A percentile compares a stretch with the other conserved stretches of the same genome.
Evolutionary conservation across 2,797 vertebrate genomes (phyloP).

Genomic region (Pristis pectinata): DNA sequence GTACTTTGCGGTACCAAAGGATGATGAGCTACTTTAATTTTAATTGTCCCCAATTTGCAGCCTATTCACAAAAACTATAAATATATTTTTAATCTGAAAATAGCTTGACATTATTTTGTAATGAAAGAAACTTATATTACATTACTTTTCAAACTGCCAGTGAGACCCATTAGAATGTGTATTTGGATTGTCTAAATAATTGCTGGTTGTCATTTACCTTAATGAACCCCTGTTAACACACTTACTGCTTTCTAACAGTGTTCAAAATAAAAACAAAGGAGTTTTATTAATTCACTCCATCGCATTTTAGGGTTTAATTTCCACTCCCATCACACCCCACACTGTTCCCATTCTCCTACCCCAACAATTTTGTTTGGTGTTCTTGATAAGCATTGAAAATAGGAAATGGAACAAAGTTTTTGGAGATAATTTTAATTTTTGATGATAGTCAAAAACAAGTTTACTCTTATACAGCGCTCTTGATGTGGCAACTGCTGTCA

Average conservation of each 20-base stretch:
- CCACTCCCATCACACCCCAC: neutral
- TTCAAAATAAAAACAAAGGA: neutral
- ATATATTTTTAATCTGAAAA: slow-evolving; percentile 17
- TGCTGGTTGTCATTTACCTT: slow-evolving; percentile 9
- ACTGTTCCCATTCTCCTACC: neutral
- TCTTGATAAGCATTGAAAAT: neutral
- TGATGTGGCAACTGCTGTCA: neutral
- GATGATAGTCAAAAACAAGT: neutral
- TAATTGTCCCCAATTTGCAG: neutral
- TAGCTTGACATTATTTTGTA: slow-evolving; percentile 14
- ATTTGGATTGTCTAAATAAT: neutral
- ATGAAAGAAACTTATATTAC: slow-evolving; percentile 3
- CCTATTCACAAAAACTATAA: neutral
- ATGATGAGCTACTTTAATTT: neutral
- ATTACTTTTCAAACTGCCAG: neutral
- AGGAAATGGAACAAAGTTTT: neutral
- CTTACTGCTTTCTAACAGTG: neutral
- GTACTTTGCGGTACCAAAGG: no score
- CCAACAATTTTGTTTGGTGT: neutral
- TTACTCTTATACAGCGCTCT: neutral
- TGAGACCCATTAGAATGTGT: neutral
- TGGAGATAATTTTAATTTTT: neutral
- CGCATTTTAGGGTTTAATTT: neutral
- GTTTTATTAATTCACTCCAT: neutral
- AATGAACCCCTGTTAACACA: neutral